Evolutionary conservation across 2,113 vertebrate genomes (phyloP).

Genomic region (Rutilus rutilus): DNA sequence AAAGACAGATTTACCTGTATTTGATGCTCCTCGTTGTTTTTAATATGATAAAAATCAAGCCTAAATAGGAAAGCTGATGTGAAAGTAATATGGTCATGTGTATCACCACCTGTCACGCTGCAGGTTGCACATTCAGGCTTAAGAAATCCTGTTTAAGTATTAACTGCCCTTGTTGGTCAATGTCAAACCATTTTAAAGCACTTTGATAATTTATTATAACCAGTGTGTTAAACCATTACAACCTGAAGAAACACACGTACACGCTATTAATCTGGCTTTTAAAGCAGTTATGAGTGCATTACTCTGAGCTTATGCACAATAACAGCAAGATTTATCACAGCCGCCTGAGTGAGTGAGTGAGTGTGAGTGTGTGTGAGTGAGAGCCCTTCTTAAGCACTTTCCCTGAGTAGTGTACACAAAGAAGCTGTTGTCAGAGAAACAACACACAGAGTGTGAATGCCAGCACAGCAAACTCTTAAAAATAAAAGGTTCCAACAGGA

Average conservation of each 20-base stretch:
- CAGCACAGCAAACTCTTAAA: background rate
- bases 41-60: background rate
- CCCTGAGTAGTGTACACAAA: slow-evolving; percentile 25
- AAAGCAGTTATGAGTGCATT: background rate
- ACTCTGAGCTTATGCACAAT: slow-evolving; percentile 1
- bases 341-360: background rate
- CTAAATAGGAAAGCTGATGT: background rate
- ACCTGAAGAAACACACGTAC: background rate
- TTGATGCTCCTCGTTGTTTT: background rate
- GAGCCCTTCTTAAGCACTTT: slow-evolving; percentile 49
- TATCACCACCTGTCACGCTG: background rate
- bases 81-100: background rate
- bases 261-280: background rate
- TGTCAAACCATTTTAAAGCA: background rate
- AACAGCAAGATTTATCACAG: background rate
- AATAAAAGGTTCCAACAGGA: too few relatives aligned
- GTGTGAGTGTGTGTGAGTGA: background rate
- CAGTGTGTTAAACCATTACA: background rate
- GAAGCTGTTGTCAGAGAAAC: slow-evolving; percentile 18
- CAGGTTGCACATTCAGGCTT: background rate
- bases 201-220: slow-evolving; percentile 7
- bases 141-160: background rate
- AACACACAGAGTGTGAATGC: background rate
- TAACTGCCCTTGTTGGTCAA: background rate
- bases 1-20: background rate